Base-by-base conservation (phyloP, 1,140 invertebrate genomes). In the Anastrepha ludens region DNA sequence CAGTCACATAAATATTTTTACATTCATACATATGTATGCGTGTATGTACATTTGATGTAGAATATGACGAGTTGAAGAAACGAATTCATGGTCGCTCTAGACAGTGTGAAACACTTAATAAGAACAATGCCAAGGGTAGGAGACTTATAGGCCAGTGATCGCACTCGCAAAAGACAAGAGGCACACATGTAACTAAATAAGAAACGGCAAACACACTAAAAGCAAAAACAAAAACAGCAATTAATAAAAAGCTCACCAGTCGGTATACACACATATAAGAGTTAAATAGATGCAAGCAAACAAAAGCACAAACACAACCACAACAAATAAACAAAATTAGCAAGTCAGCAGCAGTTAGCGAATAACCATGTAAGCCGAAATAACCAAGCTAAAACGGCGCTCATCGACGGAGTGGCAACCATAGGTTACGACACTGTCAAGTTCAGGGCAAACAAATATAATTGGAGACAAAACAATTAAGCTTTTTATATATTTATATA, bases 71-170 rank as follows among this genome's bases (percentile, higher is more conserved):
- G 81, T 85, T 85, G 81, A 85, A 85, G 15, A n/a, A 59, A 85
- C 81, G 81, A 85, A 41, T 85, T 85, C 81, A 85, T 85, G 81
- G 81, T 59, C 81, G 39, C 13, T 74, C 39, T 74, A 15, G 44
- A 47, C 41, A 74, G 67, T 74, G 67, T 74, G 41, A 74, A 74
- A 74, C 41, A 74, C 39, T 74, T 74, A 74, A 74, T 17, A 47
- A 17, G 41, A 47, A 74, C 15, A 74, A 41, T 47, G 67, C 15
- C 67, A 74, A 44, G 67, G 67, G 41, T 74, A 17, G 67, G 41
- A 70, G 44, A 44, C 50, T 8, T 11, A 55, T 55, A 74, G 67
- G 67, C 29, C 67, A 47, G 17, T 44, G 67, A n/a, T 74, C 67
- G 67, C 41, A 17, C 41, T 74, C 67, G 67, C 67, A 17, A 74